Conservation (phyloP, 2,888 invertebrate genomes). For the Monochamus alternatus region DNA sequence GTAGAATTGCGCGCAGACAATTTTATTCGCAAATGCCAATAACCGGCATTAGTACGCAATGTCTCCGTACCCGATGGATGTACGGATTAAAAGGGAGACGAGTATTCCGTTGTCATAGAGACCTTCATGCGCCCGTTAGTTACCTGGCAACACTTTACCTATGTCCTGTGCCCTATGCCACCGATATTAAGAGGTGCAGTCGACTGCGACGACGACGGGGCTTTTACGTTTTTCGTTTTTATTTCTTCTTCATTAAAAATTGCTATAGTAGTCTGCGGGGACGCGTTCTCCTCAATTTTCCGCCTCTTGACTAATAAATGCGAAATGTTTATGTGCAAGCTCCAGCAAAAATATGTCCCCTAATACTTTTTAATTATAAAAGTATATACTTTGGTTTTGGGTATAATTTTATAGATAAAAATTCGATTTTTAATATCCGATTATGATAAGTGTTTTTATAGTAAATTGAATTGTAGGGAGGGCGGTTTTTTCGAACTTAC, state of each 20-base stretch:
- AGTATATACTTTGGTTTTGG: no score
- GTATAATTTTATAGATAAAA: no score
- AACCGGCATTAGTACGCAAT: background rate
- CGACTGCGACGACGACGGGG: constrained; percentile 22
- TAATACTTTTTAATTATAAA: no score
- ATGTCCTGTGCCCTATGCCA: constrained; percentile 35
- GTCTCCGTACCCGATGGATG: constrained; percentile 6
- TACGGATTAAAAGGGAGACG: constrained; percentile 26
- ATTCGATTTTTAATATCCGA: no score
- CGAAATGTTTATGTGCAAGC: background rate
- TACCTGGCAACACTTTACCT: constrained; percentile 38
- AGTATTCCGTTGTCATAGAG: constrained; percentile 32
- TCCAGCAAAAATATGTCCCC: background rate
- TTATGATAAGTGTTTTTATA: no score
- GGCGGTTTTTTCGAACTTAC: no score
- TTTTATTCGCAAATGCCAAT: background rate
- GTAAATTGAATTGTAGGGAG: no score
- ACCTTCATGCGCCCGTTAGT: constrained; percentile 32
- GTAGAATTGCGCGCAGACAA: no score
- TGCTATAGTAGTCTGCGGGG: background rate
- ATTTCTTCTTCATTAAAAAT: constrained; percentile 12
- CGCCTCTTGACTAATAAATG: background rate
- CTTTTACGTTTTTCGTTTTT: constrained; percentile 15
- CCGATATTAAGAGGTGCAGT: constrained; percentile 21
- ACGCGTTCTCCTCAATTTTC: background rate